phyloP scores from a whole-genome alignment of 2,888 invertebrate genomes.

The Callosobruchus maculatus region DNA sequence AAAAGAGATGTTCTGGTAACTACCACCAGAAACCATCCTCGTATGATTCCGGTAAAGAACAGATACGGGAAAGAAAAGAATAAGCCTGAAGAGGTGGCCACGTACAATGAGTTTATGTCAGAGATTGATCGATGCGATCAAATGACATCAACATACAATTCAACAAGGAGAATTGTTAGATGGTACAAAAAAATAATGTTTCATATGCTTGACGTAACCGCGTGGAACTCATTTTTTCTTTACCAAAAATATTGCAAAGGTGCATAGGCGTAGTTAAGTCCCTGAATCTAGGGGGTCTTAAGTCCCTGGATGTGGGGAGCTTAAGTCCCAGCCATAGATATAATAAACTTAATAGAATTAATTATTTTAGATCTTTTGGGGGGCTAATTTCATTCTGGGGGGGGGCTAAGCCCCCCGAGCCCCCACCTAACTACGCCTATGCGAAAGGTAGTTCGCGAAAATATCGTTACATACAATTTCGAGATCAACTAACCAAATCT shows the following conservation, averaged over 20 bases:
- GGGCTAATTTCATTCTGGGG: too few relatives aligned
- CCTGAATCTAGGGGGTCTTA: too few relatives aligned
- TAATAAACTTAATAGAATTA: too few relatives aligned
- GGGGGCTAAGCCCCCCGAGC: too few relatives aligned
- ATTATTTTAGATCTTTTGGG: too few relatives aligned
- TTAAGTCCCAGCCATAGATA: too few relatives aligned
- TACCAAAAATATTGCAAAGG: background rate
- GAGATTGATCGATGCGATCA: constrained; percentile 13
- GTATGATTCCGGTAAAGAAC: constrained; percentile 22
- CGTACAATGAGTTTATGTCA: constrained; percentile 11
- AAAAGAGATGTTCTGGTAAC: constrained; percentile 21
- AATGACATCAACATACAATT: constrained; percentile 10
- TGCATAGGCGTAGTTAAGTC: too few relatives aligned
- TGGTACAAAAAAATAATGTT: constrained; percentile 15
- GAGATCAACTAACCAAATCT: too few relatives aligned
- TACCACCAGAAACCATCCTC: constrained; percentile 31
- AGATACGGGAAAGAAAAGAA: constrained; percentile 2
- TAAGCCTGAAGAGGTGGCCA: constrained; percentile 11
- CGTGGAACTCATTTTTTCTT: constrained; percentile 5
- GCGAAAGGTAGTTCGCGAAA: too few relatives aligned
- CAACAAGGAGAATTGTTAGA: constrained; percentile 11
- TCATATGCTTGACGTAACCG: constrained; percentile 8
- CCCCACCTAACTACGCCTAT: too few relatives aligned
- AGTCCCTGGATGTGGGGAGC: too few relatives aligned
- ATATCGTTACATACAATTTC: too few relatives aligned